Evolutionary conservation across 2,797 vertebrate species (phyloP), one percentile per base, ranked within the genome.

Genomic region (Crenichthys baileyi): DNA sequence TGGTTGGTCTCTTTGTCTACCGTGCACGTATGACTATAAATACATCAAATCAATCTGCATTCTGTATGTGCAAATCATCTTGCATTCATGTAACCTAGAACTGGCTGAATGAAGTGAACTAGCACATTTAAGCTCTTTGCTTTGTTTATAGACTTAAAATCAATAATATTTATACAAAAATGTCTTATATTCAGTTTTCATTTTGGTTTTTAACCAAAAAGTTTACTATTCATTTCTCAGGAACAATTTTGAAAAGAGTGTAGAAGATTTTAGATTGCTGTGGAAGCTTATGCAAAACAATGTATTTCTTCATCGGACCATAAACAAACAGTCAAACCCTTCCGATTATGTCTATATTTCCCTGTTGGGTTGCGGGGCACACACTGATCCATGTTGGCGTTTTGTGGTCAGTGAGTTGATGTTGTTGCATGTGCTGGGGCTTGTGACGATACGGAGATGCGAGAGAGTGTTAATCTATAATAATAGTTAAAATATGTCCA

Each of bases 391-490:
- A 53, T 36, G 79, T 61, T 71, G 82, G 31, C 75, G 87, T 85
- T 89, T 81, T 80, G 82, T 84, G 91, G 81, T 88, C 85, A 80
- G 79, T 31, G 87, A 86, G 77, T 15, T 61, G 80, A 86, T 88
- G 79, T 80, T 79, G 83, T 58, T 29, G 60, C 58, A 61, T 63
- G 88, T 75, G 41, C 75, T 8, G 50, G 79, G 89, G 85, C 73
- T 93, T 88, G 87, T 56, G 70, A 58, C 78, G 88, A 93, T 90
- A 89, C 48, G 81, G 75, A 77, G 77, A 73, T 77, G 73, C 77
- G 71, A 77, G 79, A 73, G 86, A 82, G 88, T 90, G 91, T 87
- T 90, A 89, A 90, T 93, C 89, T 92, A 83, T 73, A 84, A 93
- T 91, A 92, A 93, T 85, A 91, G 86, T 80, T 89, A 75, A 77